A percentile compares a stretch with the other conserved stretches of the same genome.
phyloP scores from a whole-genome alignment of 2,113 vertebrate genomes.

The Brachirus orientalis region DNA sequence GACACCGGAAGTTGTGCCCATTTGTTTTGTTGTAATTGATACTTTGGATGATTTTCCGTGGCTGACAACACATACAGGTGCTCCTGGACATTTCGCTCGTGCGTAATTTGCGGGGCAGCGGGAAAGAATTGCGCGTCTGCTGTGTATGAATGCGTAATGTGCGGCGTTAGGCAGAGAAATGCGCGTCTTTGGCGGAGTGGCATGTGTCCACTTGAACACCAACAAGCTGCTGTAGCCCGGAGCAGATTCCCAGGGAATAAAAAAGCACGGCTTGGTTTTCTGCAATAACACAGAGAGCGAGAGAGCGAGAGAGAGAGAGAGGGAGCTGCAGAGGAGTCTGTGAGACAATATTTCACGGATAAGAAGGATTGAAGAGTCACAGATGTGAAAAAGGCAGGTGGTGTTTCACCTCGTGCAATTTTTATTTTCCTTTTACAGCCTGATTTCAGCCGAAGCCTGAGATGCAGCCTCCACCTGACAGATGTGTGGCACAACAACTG shows the following conservation, averaged over 20 bases:
- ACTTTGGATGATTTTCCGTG: constrained; percentile 15
- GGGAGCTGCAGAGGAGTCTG: constrained; percentile 13
- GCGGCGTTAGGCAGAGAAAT: background rate
- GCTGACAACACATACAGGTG: constrained; percentile 64
- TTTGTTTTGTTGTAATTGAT: constrained; percentile 5
- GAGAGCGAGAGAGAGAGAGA: too few relatives aligned
- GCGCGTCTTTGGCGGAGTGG: constrained; percentile 21
- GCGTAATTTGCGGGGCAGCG: constrained; percentile 17
- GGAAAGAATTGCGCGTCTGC: constrained; percentile 13
- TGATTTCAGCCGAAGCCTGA: constrained; percentile 34
- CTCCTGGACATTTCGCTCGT: constrained; percentile 35
- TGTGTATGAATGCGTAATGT: background rate
- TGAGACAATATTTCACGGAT: background rate
- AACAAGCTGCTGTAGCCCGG: constrained; percentile 52
- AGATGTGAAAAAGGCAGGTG: constrained; percentile 24
- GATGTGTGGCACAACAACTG: constrained; percentile 61
- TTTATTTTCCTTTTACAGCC: constrained; percentile 14
- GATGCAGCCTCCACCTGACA: constrained; percentile 66
- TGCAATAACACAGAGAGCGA: constrained; percentile 16
- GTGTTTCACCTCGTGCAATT: too few relatives aligned
- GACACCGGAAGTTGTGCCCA: constrained; percentile 40
- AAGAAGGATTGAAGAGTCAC: background rate
- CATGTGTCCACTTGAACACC: constrained; percentile 56
- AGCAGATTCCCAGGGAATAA: constrained; percentile 47
- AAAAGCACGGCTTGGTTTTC: constrained; percentile 39